Evolutionary conservation across 1,140 invertebrate species (phyloP).

Genomic region (Ylistrum balloti): DNA sequence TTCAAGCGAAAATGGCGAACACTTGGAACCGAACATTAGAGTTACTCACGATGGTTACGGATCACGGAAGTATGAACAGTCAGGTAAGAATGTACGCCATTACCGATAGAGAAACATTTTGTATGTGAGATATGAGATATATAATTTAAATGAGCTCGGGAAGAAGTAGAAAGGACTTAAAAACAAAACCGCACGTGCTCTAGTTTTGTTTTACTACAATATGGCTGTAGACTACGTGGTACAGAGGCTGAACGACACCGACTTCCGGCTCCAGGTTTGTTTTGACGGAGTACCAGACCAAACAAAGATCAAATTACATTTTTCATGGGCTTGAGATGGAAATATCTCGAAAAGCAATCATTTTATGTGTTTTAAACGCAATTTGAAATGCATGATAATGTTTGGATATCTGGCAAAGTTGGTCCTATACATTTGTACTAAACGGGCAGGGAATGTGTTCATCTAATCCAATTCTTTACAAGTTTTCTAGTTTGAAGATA

Average conservation of each 20-base stretch:
- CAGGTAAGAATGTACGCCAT: not conserved
- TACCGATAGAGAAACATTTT: not conserved
- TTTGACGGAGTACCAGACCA: conserved; percentile 26
- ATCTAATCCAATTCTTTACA: too few relatives aligned
- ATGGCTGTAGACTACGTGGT: not conserved
- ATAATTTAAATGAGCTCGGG: not conserved
- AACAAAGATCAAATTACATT: conserved; percentile 40
- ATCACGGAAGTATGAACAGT: not conserved
- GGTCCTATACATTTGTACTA: not conserved
- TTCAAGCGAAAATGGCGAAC: conserved; percentile 33
- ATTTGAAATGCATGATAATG: too few relatives aligned
- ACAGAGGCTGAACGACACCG: not conserved
- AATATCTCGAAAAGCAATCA: too few relatives aligned
- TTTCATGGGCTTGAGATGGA: not conserved
- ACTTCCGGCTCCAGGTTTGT: conserved; percentile 5
- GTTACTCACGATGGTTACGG: not conserved
- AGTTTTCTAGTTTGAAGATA: too few relatives aligned
- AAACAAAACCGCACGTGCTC: not conserved
- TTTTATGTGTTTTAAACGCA: too few relatives aligned
- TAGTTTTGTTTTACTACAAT: not conserved
- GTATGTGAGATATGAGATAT: not conserved
- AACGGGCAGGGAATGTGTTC: too few relatives aligned
- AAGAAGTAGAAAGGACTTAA: not conserved
- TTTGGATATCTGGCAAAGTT: too few relatives aligned
- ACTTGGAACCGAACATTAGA: conserved; percentile 1